phyloP scores from a whole-genome alignment of 2,113 vertebrate genomes.

The Phalacrocorax aristotelis region DNA sequence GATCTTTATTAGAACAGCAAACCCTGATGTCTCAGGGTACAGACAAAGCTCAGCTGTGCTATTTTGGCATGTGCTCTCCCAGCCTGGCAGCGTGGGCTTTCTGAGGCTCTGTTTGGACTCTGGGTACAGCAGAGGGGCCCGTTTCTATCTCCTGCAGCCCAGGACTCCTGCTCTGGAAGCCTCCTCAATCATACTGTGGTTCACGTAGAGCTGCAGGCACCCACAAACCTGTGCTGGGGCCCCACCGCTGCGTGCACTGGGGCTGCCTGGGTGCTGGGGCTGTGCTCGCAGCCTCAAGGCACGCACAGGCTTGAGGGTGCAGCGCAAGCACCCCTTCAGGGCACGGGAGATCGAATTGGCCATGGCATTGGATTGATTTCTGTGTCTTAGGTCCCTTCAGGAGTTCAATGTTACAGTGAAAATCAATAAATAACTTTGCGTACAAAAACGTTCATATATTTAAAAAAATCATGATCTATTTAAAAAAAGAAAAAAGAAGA shows the following conservation, averaged over 20 bases:
- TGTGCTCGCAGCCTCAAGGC: not conserved
- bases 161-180: not conserved
- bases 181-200: not conserved
- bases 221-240: not conserved
- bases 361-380: not conserved
- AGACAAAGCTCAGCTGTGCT: not conserved
- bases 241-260: accelerated
- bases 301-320: not conserved
- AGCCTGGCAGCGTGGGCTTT: not conserved
- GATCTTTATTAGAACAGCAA: not conserved
- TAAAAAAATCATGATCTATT: not conserved
- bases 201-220: not conserved
- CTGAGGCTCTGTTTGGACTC: not conserved
- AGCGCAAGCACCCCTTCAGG: not conserved
- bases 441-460: constrained; percentile 45
- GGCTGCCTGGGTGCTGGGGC: not conserved
- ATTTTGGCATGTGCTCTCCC: not conserved
- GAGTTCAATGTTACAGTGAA: not conserved
- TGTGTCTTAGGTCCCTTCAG: not conserved
- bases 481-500: not conserved
- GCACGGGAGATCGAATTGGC: not conserved
- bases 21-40: not conserved
- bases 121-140: not conserved
- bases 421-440: constrained; percentile 59
- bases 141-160: not conserved